Conservation (phyloP, 2,113 vertebrate species). For the Gadus macrocephalus region DNA sequence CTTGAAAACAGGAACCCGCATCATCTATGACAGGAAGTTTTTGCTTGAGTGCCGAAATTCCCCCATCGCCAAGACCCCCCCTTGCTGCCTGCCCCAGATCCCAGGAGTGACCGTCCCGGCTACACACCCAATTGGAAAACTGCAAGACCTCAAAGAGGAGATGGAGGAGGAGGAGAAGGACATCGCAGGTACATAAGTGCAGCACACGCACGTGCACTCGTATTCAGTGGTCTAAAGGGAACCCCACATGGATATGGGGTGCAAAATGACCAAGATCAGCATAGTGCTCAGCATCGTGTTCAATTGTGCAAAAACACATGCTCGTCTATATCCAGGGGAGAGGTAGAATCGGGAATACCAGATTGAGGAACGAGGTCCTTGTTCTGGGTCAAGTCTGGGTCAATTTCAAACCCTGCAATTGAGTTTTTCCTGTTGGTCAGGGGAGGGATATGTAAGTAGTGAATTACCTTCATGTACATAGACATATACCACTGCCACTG, state of each 20-base stretch:
- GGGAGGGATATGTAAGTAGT: too few species aligned
- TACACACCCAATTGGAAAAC: constrained; percentile 76
- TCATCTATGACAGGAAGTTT: constrained; percentile 93
- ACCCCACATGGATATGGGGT: neutral
- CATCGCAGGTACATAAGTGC: constrained; percentile 73
- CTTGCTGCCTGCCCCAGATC: constrained; percentile 88
- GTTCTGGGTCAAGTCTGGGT: neutral
- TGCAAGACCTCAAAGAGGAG: constrained; percentile 81
- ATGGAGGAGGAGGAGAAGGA: constrained; percentile 83
- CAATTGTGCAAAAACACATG: neutral
- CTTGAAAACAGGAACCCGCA: constrained; percentile 76
- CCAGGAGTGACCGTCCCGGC: constrained; percentile 82
- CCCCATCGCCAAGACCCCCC: constrained; percentile 82
- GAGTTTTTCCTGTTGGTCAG: too few species aligned
- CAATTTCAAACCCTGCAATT: neutral
- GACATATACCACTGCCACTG: too few species aligned
- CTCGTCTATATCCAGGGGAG: neutral
- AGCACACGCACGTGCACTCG: neutral
- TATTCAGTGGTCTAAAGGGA: neutral
- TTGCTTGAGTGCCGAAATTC: constrained; percentile 91
- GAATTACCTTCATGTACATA: too few species aligned
- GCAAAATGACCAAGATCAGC: neutral
- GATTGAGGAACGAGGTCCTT: neutral
- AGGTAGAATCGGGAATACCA: neutral
- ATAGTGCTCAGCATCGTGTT: neutral